Base-by-base conservation (phyloP, 2,797 vertebrate species). In the Ctenopoma multispine region DNA sequence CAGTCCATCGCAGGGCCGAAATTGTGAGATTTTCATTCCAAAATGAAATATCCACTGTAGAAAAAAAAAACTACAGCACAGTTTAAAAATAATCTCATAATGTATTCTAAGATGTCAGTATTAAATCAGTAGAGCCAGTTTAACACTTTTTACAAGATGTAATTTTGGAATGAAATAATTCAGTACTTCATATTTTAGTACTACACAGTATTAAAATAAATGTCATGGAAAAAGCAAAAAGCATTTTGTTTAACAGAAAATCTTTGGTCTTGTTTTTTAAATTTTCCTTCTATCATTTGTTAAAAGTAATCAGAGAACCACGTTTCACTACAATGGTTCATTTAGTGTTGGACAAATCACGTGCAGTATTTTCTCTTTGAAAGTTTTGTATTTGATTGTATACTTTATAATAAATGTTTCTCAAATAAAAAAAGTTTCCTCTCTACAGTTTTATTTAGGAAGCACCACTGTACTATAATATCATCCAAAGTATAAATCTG, bases 351-450 rank as follows among this genome's bases (percentile, higher is more conserved):
- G 15, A 60, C 54, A 53, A 54, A 63, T 59, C 49, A 63, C n/a
- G n/a, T 41, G 2, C 14, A 59, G 55, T 71, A 38, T 11, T 63
- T 74, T 57, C 3, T 51, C 3, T 64, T 63, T 60, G 15, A 65
- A 50, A 0, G 21, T 72, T 77, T 79, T 17, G 21, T 49, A 73
- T 73, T 59, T 75, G 66, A 82, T 64, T 84, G 61, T 75, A 71
- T 47, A 48, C 50, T 29, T 13, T 67, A 73, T 63, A 48, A 17
- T 60, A 24, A 69, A 74, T 80, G 40, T 67, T 62, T 86, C 21
- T 83, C 49, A n/a, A 36, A 80, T 69, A 75, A 75, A 68, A 81
- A 31, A 77, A 61, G 50, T 27, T 36, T 18, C 24, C 15, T 57
- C 18, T 41, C 13, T 31, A 7, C 23, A 34, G 2, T 36, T 65